A percentile compares a stretch with the other conserved stretches of the same genome.
Evolutionary conservation across 1,140 invertebrate species (phyloP).

Genomic region (Danaus melanippus): DNA sequence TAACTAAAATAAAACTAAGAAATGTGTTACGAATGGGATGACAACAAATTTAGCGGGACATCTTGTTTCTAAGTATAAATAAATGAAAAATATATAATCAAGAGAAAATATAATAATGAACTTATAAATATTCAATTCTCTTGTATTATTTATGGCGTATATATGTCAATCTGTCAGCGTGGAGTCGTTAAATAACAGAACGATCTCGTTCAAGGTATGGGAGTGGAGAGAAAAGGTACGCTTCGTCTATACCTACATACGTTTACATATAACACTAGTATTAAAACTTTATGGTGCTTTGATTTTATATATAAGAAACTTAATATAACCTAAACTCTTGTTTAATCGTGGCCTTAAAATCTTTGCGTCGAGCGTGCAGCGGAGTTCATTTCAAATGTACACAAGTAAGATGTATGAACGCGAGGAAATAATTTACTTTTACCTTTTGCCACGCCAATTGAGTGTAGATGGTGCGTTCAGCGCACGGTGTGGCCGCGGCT

Average conservation of each 20-base stretch:
- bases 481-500: conserved; percentile 50
- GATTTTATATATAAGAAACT: too few relatives aligned
- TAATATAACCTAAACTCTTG: too few relatives aligned
- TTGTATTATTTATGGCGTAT: conserved; percentile 18
- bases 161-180: conserved; percentile 16
- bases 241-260: too few relatives aligned
- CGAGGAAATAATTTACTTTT: conserved; percentile 51
- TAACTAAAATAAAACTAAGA: conserved; percentile 45
- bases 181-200: conserved; percentile 21
- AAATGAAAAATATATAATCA: neutral
- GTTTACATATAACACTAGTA: too few relatives aligned
- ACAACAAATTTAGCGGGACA: conserved; percentile 38
- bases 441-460: conserved; percentile 57
- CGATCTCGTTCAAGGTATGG: conserved; percentile 27
- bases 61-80: neutral
- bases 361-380: too few relatives aligned
- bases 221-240: too few relatives aligned
- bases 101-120: conserved; percentile 18
- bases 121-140: conserved; percentile 18
- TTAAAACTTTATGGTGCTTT: too few relatives aligned
- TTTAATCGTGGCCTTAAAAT: too few relatives aligned
- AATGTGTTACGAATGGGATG: conserved; percentile 9
- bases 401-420: conserved; percentile 18
- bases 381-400: conserved; percentile 2
- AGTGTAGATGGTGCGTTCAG: conserved; percentile 53